Percentiles rank a stretch among this genome's conserved stretches.
phyloP scores from a whole-genome alignment of 2,113 vertebrate genomes.

The Cariama cristata region DNA sequence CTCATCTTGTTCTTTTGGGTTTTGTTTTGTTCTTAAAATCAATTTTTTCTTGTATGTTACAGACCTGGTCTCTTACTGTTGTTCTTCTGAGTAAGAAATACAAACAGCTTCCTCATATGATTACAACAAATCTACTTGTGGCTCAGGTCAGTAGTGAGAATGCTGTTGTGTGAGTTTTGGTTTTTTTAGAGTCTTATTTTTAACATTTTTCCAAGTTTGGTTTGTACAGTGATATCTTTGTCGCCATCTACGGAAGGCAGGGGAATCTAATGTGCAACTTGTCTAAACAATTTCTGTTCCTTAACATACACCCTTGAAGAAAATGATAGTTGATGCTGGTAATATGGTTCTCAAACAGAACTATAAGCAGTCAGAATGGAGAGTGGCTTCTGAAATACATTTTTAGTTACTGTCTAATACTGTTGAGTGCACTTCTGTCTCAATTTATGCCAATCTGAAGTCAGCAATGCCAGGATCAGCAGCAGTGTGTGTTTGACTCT shows the following conservation, averaged over 20 bases:
- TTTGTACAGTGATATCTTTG: neutral
- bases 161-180: neutral
- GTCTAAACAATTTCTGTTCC: neutral
- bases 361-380: neutral
- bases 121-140: slow-evolving; percentile 89
- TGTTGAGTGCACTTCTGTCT: neutral
- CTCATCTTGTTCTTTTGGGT: neutral
- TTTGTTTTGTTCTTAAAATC: neutral
- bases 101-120: slow-evolving; percentile 89
- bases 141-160: slow-evolving; percentile 86
- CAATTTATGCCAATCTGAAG: neutral
- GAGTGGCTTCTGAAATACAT: neutral
- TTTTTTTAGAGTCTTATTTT: neutral
- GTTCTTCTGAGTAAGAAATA: slow-evolving; percentile 92
- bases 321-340: neutral
- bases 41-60: slow-evolving; percentile 28
- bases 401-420: neutral
- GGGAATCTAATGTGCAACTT: neutral
- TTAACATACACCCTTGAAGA: neutral
- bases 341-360: neutral
- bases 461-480: neutral
- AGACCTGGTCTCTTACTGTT: slow-evolving; percentile 92
- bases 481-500: neutral
- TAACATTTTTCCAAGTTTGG: neutral
- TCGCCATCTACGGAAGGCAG: neutral